Evolutionary conservation across 2,888 invertebrate genomes (phyloP), one percentile per base, ranked within the genome.

Genomic region (Stenodera caucasica): DNA sequence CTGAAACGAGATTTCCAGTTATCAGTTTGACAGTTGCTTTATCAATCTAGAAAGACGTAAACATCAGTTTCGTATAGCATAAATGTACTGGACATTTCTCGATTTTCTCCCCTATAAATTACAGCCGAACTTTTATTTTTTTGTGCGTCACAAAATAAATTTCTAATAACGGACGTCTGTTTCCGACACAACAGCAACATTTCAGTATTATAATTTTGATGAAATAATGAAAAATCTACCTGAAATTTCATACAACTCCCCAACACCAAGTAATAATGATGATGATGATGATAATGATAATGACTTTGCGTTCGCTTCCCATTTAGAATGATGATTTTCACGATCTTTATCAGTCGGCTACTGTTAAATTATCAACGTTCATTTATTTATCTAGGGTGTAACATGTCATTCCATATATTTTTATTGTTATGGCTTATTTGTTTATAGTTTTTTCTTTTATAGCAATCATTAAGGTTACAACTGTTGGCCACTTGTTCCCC

Each of bases 361-460:
- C 45, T 9, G 11, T 4, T 21, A 15, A 45, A 45, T 45, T 45
- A 37, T 37, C 37, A 37, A 15, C 12, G 1, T 15, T 37, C 14
- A 14, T 35, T 37, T 37, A 45, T 45, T 45, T 45, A 45, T 23
- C 12, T 45, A 4, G 15, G 15, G 21, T 5, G 7, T 8, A 23
- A 45, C 21, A 45, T 12, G 21, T 18, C 6, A 23, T 51, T 9
- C 8, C 30, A 15, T 11, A 12, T 7, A 49, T 55, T 63, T 63
- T 65, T 65, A 65, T 65, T 50, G 60, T 63, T 60, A 61, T 58
- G 63, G 57, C 63, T 63, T 63, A 63, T 63, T 59, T 63, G 63
- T 63, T 63, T 66, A 66, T 63, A 57, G 61, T 58, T 57, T 51
- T 58, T 58, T 60, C 63, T 37, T 66, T 65, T 65, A 65, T 57